These are phyloP conservation scores for Eilema sororculum DNA, from an alignment of 2,888 invertebrate species.

Conservation along the genomic window DNA sequence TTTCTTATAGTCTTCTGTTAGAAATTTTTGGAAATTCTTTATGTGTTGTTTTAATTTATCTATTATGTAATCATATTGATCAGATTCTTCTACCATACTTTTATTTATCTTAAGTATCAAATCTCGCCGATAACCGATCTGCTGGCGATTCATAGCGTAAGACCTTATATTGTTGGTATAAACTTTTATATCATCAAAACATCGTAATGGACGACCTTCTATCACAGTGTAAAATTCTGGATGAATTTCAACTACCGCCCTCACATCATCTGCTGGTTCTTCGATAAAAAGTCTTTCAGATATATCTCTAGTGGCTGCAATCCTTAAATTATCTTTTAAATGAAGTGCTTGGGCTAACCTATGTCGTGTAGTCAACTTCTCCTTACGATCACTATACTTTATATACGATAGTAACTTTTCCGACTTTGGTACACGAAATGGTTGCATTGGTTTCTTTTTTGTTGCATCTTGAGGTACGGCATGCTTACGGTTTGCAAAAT, in stretches of 20 bases:
- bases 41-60: constrained; percentile 74
- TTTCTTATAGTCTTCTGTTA: constrained; percentile 82
- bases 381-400: constrained; percentile 78
- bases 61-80: constrained; percentile 67
- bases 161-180: constrained; percentile 86
- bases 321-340: constrained; percentile 76
- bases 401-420: constrained; percentile 81
- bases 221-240: constrained; percentile 89
- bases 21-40: constrained; percentile 78
- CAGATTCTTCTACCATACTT: constrained; percentile 69
- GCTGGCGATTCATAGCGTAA: constrained; percentile 83
- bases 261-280: constrained; percentile 84
- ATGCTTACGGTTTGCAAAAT: constrained; percentile 78
- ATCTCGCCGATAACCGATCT: constrained; percentile 81
- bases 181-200: constrained; percentile 86
- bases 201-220: constrained; percentile 87
- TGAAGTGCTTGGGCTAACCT: constrained; percentile 70
- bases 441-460: constrained; percentile 60
- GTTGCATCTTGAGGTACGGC: constrained; percentile 55
- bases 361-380: constrained; percentile 65
- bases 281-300: constrained; percentile 86
- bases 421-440: constrained; percentile 75
- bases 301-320: constrained; percentile 83
- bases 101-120: constrained; percentile 75
- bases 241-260: constrained; percentile 89